These are phyloP conservation scores for Dromiciops gliroides DNA, from an alignment of 2,113 vertebrate species.

Conservation along the genomic window DNA sequence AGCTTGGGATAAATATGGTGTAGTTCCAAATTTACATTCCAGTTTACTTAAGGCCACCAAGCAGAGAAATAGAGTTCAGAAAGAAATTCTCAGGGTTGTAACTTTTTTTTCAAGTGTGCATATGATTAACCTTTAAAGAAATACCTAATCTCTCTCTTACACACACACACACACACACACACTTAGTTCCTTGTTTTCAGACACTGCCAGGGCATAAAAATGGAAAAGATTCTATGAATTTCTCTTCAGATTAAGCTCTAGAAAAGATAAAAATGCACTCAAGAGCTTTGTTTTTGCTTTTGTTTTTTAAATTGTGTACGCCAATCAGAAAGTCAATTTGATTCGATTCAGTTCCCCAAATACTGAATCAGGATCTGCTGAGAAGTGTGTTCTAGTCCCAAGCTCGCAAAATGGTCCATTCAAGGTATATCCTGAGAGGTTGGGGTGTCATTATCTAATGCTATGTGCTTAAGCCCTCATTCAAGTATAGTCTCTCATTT, in stretches of 20 bases:
- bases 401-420: background rate
- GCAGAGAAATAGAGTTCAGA: constrained; percentile 30
- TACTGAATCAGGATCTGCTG: background rate
- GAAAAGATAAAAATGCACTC: constrained; percentile 8
- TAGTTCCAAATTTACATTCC: constrained; percentile 19
- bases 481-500: background rate
- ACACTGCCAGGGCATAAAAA: background rate
- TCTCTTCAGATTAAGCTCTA: constrained; percentile 33
- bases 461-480: background rate
- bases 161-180: background rate
- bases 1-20: constrained; percentile 7
- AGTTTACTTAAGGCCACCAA: background rate
- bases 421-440: background rate
- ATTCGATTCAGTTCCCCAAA: background rate
- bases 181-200: constrained; percentile 6
- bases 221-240: background rate
- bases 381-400: background rate
- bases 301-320: background rate
- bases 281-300: background rate
- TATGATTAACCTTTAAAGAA: constrained; percentile 8
- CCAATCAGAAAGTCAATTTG: background rate
- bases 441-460: background rate
- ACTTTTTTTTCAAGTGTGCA: constrained; percentile 9
- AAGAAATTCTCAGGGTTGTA: constrained; percentile 7
- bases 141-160: too few relatives aligned